These are phyloP conservation scores for Aphrophora alni DNA, from an alignment of 2,888 invertebrate species.

Conservation along the genomic window DNA sequence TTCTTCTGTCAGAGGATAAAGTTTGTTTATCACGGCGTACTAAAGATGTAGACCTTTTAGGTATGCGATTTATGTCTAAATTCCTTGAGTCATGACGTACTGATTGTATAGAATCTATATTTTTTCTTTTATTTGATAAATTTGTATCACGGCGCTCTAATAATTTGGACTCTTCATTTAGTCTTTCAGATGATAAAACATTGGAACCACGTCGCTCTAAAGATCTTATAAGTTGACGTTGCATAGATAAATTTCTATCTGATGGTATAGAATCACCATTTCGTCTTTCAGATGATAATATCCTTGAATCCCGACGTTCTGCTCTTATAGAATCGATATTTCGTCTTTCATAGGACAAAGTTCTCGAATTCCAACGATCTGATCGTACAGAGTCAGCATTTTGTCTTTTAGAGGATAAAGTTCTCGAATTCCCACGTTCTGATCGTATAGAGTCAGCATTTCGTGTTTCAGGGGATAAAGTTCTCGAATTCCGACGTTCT, in stretches of 20 bases:
- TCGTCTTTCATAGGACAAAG: too few species aligned
- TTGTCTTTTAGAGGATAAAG: too few species aligned
- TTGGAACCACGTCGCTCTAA: too few species aligned
- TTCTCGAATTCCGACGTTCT: neutral
- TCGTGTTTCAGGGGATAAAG: slow-evolving; percentile 11
- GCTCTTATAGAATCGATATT: too few species aligned
- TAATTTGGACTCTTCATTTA: too few species aligned
- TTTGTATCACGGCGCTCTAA: too few species aligned
- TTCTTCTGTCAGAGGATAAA: neutral
- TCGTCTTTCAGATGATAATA: neutral
- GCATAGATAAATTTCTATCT: neutral
- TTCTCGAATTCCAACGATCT: neutral
- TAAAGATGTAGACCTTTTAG: neutral
- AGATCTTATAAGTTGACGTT: too few species aligned
- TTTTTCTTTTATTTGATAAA: too few species aligned
- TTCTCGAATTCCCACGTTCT: neutral
- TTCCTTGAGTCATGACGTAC: slow-evolving; percentile 11
- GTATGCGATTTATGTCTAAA: neutral
- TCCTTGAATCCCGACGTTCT: neutral
- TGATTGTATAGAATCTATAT: neutral
- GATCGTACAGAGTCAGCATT: neutral
- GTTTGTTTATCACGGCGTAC: neutral
- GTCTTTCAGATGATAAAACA: too few species aligned
- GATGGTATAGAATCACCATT: neutral
- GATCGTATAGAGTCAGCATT: neutral